phyloP scores from a whole-genome alignment of 2,888 invertebrate genomes.

The Steromphala cineraria region DNA sequence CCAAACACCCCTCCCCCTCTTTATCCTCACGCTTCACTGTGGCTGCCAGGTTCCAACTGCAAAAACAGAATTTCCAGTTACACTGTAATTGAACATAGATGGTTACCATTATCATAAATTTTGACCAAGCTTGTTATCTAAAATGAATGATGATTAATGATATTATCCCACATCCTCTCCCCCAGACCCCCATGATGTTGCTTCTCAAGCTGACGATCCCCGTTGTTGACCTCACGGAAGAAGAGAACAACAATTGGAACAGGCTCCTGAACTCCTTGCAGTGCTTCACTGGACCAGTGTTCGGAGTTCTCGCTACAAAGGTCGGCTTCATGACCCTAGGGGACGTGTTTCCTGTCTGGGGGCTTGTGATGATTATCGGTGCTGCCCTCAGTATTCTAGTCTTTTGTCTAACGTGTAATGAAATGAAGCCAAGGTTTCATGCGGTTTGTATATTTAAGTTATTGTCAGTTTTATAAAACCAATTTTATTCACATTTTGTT shows the following conservation, averaged over 20 bases:
- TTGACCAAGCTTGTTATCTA: no score
- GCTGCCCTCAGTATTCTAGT: constrained; percentile 65
- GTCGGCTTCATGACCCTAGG: constrained; percentile 57
- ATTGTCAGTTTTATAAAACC: not conserved
- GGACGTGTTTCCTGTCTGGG: constrained; percentile 68
- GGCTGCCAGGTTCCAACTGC: no score
- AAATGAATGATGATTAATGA: no score
- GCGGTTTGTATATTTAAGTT: constrained; percentile 58
- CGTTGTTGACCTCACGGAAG: constrained; percentile 76
- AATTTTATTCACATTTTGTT: no score
- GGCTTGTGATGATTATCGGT: constrained; percentile 63
- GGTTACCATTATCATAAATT: no score
- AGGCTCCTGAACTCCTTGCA: constrained; percentile 79
- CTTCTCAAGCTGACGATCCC: constrained; percentile 79
- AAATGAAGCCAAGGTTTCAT: constrained; percentile 73
- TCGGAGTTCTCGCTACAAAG: constrained; percentile 73
- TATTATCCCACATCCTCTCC: no score
- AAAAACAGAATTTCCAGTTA: no score
- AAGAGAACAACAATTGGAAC: constrained; percentile 79
- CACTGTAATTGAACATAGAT: no score
- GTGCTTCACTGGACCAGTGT: constrained; percentile 77
- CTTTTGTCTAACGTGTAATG: constrained; percentile 69
- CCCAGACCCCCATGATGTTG: constrained; percentile 77
- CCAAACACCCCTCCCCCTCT: no score
- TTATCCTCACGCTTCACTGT: no score